These are phyloP conservation scores for Tauraco erythrolophus DNA, from an alignment of 2,113 vertebrate genomes.

Conservation along the genomic window DNA sequence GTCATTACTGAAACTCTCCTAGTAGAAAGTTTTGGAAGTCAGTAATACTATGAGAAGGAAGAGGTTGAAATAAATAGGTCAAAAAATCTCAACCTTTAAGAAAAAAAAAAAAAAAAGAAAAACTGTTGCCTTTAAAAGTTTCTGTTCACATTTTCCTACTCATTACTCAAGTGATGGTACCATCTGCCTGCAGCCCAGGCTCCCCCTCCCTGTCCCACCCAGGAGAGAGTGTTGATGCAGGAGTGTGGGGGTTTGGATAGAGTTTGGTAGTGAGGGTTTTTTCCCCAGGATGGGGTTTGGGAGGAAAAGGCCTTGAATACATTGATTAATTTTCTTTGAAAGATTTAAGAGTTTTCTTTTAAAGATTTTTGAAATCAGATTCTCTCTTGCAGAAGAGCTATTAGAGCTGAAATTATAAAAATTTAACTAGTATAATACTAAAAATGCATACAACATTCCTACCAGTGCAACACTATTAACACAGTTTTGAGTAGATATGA, in stretches of 20 bases:
- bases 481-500: not conserved
- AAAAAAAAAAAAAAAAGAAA: not conserved
- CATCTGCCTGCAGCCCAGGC: not conserved
- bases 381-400: not conserved
- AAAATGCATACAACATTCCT: not conserved
- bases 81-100: not conserved
- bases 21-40: not conserved
- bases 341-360: not conserved
- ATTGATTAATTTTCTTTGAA: not conserved
- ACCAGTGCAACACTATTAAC: not conserved
- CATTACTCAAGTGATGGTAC: not conserved
- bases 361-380: not conserved
- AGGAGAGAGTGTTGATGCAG: not conserved
- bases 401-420: not conserved
- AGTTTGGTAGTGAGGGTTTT: not conserved
- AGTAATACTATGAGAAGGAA: not conserved
- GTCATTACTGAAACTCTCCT: not conserved
- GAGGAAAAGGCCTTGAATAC: not conserved
- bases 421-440: not conserved
- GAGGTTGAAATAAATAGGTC: not conserved
- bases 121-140: not conserved
- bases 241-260: not conserved
- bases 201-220: not conserved
- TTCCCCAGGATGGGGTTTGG: not conserved
- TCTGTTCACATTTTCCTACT: conserved; percentile 33